Conservation (phyloP, 2,113 vertebrate genomes). For the Noturus placidus region DNA sequence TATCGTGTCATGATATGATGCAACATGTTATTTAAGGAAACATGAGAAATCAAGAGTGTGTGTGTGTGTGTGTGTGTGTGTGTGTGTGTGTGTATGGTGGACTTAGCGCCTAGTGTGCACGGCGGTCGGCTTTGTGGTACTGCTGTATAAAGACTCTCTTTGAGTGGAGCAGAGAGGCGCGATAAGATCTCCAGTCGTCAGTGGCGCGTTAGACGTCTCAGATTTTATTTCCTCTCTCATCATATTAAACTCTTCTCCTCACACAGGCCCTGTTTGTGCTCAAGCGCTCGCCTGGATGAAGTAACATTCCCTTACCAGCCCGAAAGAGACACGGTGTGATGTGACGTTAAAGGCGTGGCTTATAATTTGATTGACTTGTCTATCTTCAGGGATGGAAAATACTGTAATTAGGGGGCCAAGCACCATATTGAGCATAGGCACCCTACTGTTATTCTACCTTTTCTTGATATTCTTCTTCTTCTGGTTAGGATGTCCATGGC, state of each 20-base stretch:
- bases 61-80: slow-evolving; percentile 5
- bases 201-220: neutral
- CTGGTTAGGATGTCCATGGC: too few species aligned
- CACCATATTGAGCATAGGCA: too few species aligned
- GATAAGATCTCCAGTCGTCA: slow-evolving; percentile 14
- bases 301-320: neutral
- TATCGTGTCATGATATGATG: neutral
- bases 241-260: neutral
- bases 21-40: neutral
- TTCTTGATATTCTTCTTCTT: too few species aligned
- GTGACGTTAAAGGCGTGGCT: neutral
- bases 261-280: neutral
- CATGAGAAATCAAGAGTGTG: neutral
- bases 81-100: neutral
- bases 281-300: neutral
- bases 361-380: neutral
- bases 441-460: too few species aligned
- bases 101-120: neutral
- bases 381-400: neutral
- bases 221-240: slow-evolving; percentile 1
- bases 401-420: neutral
- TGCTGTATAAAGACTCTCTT: neutral
- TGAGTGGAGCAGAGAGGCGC: neutral
- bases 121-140: neutral
- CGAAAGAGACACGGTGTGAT: neutral